Conservation (phyloP, 2,888 invertebrate species). For the Lycophotia porphyrea region DNA sequence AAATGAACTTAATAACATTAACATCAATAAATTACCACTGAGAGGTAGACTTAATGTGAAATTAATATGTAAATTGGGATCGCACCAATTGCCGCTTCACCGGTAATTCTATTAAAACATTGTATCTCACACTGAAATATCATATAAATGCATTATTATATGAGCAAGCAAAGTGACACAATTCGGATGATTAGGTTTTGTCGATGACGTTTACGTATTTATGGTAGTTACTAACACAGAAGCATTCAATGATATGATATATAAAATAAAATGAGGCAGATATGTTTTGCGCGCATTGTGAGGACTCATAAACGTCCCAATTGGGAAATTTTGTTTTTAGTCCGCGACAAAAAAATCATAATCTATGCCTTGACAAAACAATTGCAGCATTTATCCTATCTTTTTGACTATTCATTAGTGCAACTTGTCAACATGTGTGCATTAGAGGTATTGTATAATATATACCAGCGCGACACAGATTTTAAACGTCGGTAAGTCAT, state of each 20-base stretch:
- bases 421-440: no score
- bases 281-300: no score
- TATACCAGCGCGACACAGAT: no score
- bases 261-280: no score
- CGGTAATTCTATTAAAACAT: constrained; percentile 58
- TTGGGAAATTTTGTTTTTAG: no score
- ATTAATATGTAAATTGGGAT: constrained; percentile 60
- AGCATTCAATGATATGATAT: not conserved
- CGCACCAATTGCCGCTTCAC: constrained; percentile 40
- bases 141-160: not conserved
- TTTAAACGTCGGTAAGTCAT: no score
- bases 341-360: no score
- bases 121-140: constrained; percentile 53
- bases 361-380: no score
- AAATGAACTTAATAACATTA: constrained; percentile 40
- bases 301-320: no score
- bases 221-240: not conserved
- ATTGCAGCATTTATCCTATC: no score
- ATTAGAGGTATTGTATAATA: no score
- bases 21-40: constrained; percentile 51
- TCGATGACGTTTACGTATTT: not conserved
- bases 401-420: no score
- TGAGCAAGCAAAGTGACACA: constrained; percentile 1
- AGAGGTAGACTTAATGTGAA: constrained; percentile 47
- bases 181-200: constrained; percentile 23